Base-by-base conservation (phyloP, 1,140 invertebrate species). In the Lanistes nyassanus region DNA sequence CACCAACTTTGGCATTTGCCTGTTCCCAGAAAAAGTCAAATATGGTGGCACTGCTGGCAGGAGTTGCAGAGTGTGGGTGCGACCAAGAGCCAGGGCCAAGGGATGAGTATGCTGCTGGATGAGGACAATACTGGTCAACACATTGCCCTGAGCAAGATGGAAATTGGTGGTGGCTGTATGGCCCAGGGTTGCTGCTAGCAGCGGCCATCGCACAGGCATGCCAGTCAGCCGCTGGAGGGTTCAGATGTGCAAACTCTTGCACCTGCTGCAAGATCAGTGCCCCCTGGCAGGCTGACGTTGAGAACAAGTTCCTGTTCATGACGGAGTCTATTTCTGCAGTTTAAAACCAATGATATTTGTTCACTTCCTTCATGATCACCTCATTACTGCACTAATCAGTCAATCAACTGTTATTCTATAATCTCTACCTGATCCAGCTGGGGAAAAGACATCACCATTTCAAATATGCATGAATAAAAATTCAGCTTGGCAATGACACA, bases 21-120 rank as follows among this genome's bases (percentile, higher is more conserved):
- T 77, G 60, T 37, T 77, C 76, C 76, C 76, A 77, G 71, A 77
- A 77, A 67, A 69, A 77, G 67, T 77, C 76, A 74, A 77, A 77
- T 13, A 77, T 77, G 39, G 70, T 69, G 31, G 73, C 47, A 16
- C 29, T 47, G 73, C 42, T 60, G 56, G 71, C 26, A 53, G 7
- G 16, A 31, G 36, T 9, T 16, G 16, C 29, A 36, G 29, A 36
- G 36, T 29, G 60, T 16, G 23, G 60, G 60, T 19, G 60, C 4
- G 68, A 29, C 39, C 47, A 34, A 19, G 42, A 34, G 56, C 42
- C 21, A 23, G 21, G 19, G n/a, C 29, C 39, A 55, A 21, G 56
- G 23, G 23, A 47, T 64, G 65, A 34, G 31, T 58, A 67, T 21
- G 73, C 11, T 29, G 42, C 21, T 21, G 73, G 42, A 29, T 47